These are phyloP conservation scores for Polyommatus icarus DNA, from an alignment of 2,888 invertebrate genomes.

Conservation along the genomic window DNA sequence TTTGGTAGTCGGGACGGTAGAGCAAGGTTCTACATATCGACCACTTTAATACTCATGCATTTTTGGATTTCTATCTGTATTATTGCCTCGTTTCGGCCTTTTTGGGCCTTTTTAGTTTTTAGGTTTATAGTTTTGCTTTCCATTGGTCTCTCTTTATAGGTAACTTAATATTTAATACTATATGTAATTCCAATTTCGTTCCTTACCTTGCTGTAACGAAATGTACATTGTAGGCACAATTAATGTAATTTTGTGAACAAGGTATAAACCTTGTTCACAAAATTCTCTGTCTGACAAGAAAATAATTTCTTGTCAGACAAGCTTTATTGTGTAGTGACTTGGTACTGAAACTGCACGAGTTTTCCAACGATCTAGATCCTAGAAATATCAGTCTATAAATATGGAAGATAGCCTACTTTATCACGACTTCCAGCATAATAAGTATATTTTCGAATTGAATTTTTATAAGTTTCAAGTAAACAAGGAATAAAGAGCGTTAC, in stretches of 20 bases:
- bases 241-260: not conserved
- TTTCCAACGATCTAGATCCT: conserved; percentile 1
- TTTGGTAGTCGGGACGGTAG: not conserved
- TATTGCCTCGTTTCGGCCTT: too few species aligned
- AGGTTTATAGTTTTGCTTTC: too few species aligned
- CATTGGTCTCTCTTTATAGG: too few species aligned
- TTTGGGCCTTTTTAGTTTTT: too few species aligned
- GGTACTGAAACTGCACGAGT: not conserved
- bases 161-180: too few species aligned
- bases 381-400: conserved; percentile 9
- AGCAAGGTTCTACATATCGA: too few species aligned
- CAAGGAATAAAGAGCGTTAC: not conserved
- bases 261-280: too few species aligned
- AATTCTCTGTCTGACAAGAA: too few species aligned
- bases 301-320: not conserved
- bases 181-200: not conserved
- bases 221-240: too few species aligned
- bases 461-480: not conserved
- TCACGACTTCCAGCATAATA: not conserved
- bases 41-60: too few species aligned
- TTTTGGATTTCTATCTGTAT: too few species aligned
- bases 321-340: not conserved
- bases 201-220: too few species aligned
- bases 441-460: not conserved
- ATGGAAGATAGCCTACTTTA: not conserved